Percentiles rank a stretch among this genome's conserved stretches.
phyloP scores from a whole-genome alignment of 2,797 vertebrate genomes.

The Acrossocheilus wenchowensis region DNA sequence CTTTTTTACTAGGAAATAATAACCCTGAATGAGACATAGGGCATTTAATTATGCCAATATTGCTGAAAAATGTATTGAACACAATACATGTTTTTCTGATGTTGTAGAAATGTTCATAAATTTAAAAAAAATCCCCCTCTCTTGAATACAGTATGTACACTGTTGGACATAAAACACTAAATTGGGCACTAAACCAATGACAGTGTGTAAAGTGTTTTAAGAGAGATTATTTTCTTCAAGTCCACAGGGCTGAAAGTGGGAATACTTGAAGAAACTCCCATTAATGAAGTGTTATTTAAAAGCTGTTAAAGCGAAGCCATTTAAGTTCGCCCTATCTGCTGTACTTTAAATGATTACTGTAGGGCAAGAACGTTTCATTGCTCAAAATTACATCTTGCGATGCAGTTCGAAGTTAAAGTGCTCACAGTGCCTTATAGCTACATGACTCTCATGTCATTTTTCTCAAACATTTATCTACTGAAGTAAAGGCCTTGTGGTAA shows the following conservation, averaged over 20 bases:
- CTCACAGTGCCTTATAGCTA: background rate
- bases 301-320: background rate
- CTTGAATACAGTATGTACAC: background rate
- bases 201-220: background rate
- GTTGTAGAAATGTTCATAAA: background rate
- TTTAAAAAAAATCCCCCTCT: background rate
- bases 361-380: background rate
- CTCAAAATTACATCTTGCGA: slow-evolving; percentile 8
- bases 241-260: background rate
- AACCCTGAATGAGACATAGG: background rate
- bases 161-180: background rate
- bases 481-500: background rate
- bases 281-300: slow-evolving; percentile 11
- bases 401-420: background rate
- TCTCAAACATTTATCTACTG: slow-evolving; percentile 1
- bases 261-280: background rate
- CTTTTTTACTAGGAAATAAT: no score
- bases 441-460: background rate
- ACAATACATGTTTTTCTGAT: background rate
- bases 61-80: background rate
- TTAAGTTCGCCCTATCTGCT: background rate
- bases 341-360: slow-evolving; percentile 6
- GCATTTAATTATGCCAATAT: background rate
- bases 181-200: background rate
- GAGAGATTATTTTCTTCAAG: background rate